These are phyloP conservation scores for Epinephelus malabaricus DNA, from an alignment of 2,797 vertebrate genomes.

Conservation along the genomic window DNA sequence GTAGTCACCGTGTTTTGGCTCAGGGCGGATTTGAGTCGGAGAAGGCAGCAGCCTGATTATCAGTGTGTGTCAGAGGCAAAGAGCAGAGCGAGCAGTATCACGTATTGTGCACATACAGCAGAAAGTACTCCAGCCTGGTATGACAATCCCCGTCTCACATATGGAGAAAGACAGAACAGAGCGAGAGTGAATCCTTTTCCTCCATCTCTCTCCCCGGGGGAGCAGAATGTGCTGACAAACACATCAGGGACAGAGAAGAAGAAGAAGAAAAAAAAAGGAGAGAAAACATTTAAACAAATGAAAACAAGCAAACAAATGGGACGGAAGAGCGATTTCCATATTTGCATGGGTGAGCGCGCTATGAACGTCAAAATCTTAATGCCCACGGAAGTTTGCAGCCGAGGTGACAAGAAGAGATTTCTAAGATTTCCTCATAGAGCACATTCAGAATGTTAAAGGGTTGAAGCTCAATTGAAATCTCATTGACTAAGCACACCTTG, in stretches of 20 bases:
- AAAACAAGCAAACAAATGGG: slow-evolving; percentile 68
- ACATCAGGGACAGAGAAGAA: slow-evolving; percentile 11
- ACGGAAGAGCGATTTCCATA: slow-evolving; percentile 58
- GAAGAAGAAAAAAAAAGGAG: background rate
- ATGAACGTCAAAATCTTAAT: slow-evolving; percentile 40
- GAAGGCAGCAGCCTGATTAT: slow-evolving; percentile 33
- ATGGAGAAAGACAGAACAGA: slow-evolving; percentile 27
- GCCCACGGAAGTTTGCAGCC: slow-evolving; percentile 34
- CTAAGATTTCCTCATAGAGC: slow-evolving; percentile 24
- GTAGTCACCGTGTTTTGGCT: slow-evolving; percentile 16
- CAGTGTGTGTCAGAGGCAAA: slow-evolving; percentile 31
- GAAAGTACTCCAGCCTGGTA: slow-evolving; percentile 45
- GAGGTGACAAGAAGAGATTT: slow-evolving; percentile 56
- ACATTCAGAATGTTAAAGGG: slow-evolving; percentile 56
- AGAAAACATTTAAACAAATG: slow-evolving; percentile 57
- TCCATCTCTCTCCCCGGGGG: slow-evolving; percentile 44
- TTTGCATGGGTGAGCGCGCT: slow-evolving; percentile 56
- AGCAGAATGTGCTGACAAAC: slow-evolving; percentile 63
- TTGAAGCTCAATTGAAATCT: slow-evolving; percentile 39
- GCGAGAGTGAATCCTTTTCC: slow-evolving; percentile 31
- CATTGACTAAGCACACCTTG: slow-evolving; percentile 37
- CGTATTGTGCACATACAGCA: slow-evolving; percentile 62
- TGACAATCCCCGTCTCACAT: slow-evolving; percentile 42
- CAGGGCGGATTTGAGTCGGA: slow-evolving; percentile 18
- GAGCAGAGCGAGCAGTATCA: slow-evolving; percentile 31